These are phyloP conservation scores for Venustaconcha ellipsiformis DNA, from an alignment of 1,140 invertebrate genomes.

Conservation along the genomic window DNA sequence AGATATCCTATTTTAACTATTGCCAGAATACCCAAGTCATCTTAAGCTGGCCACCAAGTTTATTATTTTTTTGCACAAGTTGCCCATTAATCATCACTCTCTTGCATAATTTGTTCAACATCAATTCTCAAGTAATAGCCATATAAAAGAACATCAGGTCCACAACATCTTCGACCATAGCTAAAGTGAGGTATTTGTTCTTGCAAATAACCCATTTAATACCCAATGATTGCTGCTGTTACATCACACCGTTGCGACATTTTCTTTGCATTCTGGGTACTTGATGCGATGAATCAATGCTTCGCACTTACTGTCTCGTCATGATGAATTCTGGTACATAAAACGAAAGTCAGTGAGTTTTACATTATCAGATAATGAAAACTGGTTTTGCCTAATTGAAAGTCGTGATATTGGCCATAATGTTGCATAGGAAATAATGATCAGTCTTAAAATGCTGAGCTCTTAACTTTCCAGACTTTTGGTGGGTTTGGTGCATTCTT, in stretches of 20 bases:
- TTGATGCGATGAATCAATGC: constrained; percentile 17
- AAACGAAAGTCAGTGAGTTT: constrained; percentile 1
- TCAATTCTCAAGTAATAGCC: constrained; percentile 3
- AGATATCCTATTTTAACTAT: too few species aligned
- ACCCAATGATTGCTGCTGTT: constrained; percentile 2
- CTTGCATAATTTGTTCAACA: constrained; percentile 16
- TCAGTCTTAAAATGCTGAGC: not conserved
- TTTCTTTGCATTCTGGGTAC: constrained; percentile 3
- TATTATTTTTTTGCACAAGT: constrained; percentile 17
- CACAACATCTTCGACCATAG: not conserved
- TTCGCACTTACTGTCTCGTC: not conserved
- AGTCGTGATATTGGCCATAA: not conserved
- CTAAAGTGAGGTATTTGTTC: constrained; percentile 2
- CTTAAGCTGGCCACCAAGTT: constrained; percentile 17
- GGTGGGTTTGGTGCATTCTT: not conserved
- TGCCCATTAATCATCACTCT: constrained; percentile 1
- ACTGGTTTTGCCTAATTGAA: not conserved
- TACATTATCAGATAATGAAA: constrained; percentile 1
- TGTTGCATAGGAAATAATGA: not conserved
- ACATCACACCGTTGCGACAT: constrained; percentile 2
- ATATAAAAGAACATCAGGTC: constrained; percentile 16
- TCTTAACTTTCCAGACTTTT: not conserved
- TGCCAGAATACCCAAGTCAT: not conserved
- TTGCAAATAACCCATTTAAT: not conserved
- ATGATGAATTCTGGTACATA: constrained; percentile 16